Evolutionary conservation across 2,797 vertebrate genomes (phyloP), one percentile per base, ranked within the genome.

Genomic region (Gymnocypris eckloni): DNA sequence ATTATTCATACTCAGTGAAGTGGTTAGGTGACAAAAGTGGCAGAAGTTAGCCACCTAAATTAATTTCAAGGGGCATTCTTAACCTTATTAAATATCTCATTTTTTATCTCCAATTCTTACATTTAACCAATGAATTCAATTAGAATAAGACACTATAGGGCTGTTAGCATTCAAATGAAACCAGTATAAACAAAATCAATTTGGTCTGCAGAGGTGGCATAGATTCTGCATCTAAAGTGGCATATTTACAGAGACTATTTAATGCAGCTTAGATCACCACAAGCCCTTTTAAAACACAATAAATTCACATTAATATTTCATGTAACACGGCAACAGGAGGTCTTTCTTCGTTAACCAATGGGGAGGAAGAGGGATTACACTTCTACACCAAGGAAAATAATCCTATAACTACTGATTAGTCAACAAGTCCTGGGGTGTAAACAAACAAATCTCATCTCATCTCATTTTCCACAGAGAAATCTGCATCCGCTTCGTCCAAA

Each of bases 391-490:
- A 20, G n/a, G 70, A 76, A 81, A 84, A 84, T 89, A 87, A 86
- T 88, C 83, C 86, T 82, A 79, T 83, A 88, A 88, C 85, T 76
- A 83, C 82, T 90, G 89, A 90, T 86, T 66, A 81, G 83, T 86
- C 87, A 84, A 82, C 52, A 87, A 79, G 86, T 89, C 77, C 82
- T 45, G 81, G 82, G 86, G 87, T 85, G 83, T 71, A 90, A 92
- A 90, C 88, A 91, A 91, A 91, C 80, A 84, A 85, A 80, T 87
- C 86, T 83, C 81, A 88, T 87, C 70, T 85, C 75, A 85, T 83
- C 82, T 80, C 41, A 76, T 52, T 86, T 67, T 73, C 69, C 33
- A 67, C 59, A 52, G n/a, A 54, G 70, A 81, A 67, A 86, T 79
- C 83, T 72, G 71, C 77, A 82, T 77, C 48, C 67, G 12, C 33